Evolutionary conservation across 1,140 invertebrate genomes (phyloP), one percentile per base, ranked within the genome.

Genomic region (Phymorhynchus buccinoides): DNA sequence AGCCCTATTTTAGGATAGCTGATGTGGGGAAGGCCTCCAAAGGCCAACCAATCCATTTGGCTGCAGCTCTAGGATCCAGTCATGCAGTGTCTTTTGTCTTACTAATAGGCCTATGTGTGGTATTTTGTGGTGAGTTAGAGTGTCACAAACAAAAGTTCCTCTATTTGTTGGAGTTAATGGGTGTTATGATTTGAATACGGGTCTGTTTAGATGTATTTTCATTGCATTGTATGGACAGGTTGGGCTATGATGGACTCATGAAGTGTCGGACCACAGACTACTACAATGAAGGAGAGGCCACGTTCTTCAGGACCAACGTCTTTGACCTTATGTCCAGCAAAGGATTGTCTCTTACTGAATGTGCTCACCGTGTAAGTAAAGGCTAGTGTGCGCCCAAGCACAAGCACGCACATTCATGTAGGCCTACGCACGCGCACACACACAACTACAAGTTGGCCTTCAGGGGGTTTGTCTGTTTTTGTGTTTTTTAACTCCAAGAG

Each of bases 231-330:
- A 48, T 48, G 44, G 7, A n/a, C 87, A 93, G 93, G 0, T 39
- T 89, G 39, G 93, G 93, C 12, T 93, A 93, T 87, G 88, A 91
- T 42, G 92, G 92, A 73, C 62, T 87, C n/a, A 88, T 90, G 77
- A 91, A 87, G 84, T 89, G 90, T 85, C 88, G 92, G 80, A 89
- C 88, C 16, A 81, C 87, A 30, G 90, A 91, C 39, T 87, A 89
- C 52, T 91, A 80, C 85, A 84, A 91, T 86, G 93, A 93, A 86
- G 93, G 93, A 16, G 93, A 92, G 81, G 92, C 93, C 7, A 93
- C 91, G 42, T 93, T 93, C 85, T 92, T 87, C 86, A 91, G 86
- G 81, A 90, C 86, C 18, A 87, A 66, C 77, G 83, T 88, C 75
- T 93, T 93, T 84, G 86, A 89, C 79, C 75, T 90, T n/a, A 56